Conservation (phyloP, 2,888 invertebrate genomes). For the Tetramorium bicarinatum region DNA sequence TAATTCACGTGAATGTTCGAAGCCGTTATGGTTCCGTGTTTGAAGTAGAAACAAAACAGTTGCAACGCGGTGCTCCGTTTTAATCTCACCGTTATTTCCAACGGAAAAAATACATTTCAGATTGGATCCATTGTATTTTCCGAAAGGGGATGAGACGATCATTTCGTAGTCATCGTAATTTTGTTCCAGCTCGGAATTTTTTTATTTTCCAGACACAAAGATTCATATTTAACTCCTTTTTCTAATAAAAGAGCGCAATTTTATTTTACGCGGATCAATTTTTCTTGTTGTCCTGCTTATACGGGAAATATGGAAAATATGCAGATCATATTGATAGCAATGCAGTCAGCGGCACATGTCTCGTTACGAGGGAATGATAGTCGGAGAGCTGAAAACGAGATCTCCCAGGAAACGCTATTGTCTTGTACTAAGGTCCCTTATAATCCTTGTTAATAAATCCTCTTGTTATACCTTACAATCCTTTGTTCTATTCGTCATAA, state of each 20-base stretch:
- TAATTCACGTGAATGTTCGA: constrained; percentile 40
- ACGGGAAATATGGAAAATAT: constrained; percentile 9
- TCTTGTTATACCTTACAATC: constrained; percentile 44
- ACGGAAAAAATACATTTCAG: background rate
- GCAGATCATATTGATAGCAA: constrained; percentile 9
- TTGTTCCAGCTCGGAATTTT: background rate
- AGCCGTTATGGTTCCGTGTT: constrained; percentile 28
- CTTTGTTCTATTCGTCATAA: constrained; percentile 53
- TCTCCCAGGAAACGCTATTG: constrained; percentile 50
- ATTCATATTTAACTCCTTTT: background rate
- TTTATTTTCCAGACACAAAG: background rate
- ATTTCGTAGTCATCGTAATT: background rate
- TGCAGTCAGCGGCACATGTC: constrained; percentile 32
- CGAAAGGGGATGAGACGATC: background rate
- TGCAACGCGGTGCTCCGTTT: background rate
- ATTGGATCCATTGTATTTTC: background rate
- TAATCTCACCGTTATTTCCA: background rate
- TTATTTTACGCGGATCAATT: background rate
- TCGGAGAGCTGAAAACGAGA: constrained; percentile 32
- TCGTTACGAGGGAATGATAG: constrained; percentile 43
- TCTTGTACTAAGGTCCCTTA: constrained; percentile 47
- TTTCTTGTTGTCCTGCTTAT: background rate
- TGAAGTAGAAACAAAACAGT: constrained; percentile 29
- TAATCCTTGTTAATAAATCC: constrained; percentile 56
- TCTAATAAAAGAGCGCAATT: background rate